phyloP scores from a whole-genome alignment of 2,797 vertebrate species.

The Loris lydekkerianus region DNA sequence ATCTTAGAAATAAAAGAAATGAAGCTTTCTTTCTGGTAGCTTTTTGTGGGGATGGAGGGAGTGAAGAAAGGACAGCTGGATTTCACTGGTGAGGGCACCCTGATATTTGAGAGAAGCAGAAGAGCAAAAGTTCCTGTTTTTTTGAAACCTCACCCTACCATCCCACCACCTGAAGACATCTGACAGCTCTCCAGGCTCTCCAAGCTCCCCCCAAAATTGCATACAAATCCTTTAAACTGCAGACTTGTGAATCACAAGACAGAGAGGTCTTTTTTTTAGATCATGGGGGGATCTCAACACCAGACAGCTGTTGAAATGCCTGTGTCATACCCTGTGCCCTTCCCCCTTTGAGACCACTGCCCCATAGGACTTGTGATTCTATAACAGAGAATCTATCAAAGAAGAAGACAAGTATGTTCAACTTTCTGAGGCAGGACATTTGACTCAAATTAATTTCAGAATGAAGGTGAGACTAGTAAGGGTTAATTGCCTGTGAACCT shows the following conservation, averaged over 20 bases:
- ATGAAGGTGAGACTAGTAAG: neutral
- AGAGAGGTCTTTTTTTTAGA: neutral
- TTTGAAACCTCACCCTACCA: neutral
- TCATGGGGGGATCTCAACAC: neutral
- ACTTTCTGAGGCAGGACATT: neutral
- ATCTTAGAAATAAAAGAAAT: slow-evolving; percentile 48
- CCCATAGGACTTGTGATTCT: neutral
- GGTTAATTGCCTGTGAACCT: neutral
- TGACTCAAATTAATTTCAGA: neutral
- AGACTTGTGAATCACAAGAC: neutral
- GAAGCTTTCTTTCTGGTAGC: neutral
- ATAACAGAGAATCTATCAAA: neutral
- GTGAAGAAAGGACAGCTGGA: neutral
- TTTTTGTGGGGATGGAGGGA: neutral
- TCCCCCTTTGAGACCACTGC: neutral
- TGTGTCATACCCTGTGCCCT: accelerated
- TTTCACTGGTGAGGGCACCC: neutral
- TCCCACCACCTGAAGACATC: neutral
- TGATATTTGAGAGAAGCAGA: neutral
- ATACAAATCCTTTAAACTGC: neutral
- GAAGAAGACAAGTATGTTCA: neutral
- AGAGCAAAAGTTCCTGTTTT: slow-evolving; percentile 1
- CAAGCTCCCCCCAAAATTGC: neutral
- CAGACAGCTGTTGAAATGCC: neutral
- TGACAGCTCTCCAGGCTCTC: neutral